Base-by-base conservation (phyloP, 2,888 invertebrate genomes). In the Biston stratarius region DNA sequence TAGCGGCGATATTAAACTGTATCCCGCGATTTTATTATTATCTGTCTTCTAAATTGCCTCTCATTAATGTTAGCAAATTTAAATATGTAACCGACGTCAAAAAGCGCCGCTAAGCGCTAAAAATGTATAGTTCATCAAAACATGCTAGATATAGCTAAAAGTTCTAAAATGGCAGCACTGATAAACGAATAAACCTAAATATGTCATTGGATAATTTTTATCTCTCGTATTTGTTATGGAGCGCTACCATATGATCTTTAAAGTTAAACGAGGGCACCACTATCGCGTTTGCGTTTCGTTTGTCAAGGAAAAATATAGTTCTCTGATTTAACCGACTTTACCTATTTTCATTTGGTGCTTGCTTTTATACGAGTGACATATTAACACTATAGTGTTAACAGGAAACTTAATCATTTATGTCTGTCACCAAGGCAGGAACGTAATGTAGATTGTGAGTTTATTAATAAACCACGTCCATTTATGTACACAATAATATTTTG, bases 171-270 rank as follows among this genome's bases (percentile, higher is more conserved):
- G 24, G 24, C 24, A 24, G 24, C 24, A 24, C 24, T 24, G 24
- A 24, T 24, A 24, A 24, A 33, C 33, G 36, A 52, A 36, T 52
- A 38, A 53, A 38, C 38, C 38, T 53, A 53, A 53, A 38, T 38
- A 38, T 38, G 38, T 9, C 52, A 53, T 53, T 53, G 52, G 14
- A 38, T 52, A n/a, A 53, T 53, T 53, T 53, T 53, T 53, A 53
- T 53, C 52, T 14, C 15, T 53, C 14, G 14, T 53, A 53, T 53
- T 53, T 53, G 14, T 15, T 14, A 36, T 36, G 36, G 36, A n/a
- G 10, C 14, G 36, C n/a, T 6, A n/a, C 36, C 34, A 34, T 24
- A 51, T n/a, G 7, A 36, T 11, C n/a, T 11, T n/a, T 34, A 34
- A 7, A 51, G 9, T 48, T 34, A 12, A n/a, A n/a, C n/a, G 12